Evolutionary conservation across 1,140 invertebrate genomes (phyloP).

Genomic region (Dendroctonus valens): DNA sequence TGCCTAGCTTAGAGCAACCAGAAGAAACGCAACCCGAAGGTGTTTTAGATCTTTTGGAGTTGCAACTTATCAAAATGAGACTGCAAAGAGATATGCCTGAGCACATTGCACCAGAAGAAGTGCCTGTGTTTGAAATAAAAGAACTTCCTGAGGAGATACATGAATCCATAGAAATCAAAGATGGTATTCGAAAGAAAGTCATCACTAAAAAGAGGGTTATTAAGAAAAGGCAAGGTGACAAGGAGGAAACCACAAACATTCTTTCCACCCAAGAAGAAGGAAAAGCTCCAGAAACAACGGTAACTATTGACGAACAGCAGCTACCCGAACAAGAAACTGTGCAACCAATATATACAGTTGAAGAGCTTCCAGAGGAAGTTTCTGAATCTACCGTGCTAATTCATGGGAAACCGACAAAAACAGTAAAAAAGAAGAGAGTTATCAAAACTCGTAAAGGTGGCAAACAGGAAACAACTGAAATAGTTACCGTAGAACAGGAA

Average conservation of each 20-base stretch:
- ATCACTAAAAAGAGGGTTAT: conserved; percentile 46
- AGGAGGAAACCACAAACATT: conserved; percentile 52
- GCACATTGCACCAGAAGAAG: conserved; percentile 23
- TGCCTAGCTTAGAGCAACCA: conserved; percentile 37
- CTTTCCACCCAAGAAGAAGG: conserved; percentile 51
- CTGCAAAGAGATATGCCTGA: conserved; percentile 32
- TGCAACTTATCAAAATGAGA: conserved; percentile 28
- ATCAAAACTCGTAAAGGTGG: conserved; percentile 52
- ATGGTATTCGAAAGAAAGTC: conserved; percentile 37
- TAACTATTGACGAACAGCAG: conserved; percentile 46
- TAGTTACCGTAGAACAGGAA: conserved; percentile 53
- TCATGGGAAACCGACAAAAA: conserved; percentile 43
- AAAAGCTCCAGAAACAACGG: conserved; percentile 40
- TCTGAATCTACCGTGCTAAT: conserved; percentile 47
- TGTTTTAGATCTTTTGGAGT: conserved; percentile 39
- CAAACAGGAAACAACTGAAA: conserved; percentile 52
- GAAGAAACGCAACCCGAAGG: conserved; percentile 27
- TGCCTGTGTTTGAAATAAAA: conserved; percentile 29
- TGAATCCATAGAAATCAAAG: conserved; percentile 34
- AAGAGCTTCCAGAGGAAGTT: conserved; percentile 46
- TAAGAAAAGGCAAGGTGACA: conserved; percentile 51
- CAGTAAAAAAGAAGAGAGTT: conserved; percentile 43
- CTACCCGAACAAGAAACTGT: conserved; percentile 15
- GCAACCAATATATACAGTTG: conserved; percentile 36
- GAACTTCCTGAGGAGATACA: conserved; percentile 51